Conservation (phyloP, 2,888 invertebrate species). For the Acanthosoma haemorrhoidale region DNA sequence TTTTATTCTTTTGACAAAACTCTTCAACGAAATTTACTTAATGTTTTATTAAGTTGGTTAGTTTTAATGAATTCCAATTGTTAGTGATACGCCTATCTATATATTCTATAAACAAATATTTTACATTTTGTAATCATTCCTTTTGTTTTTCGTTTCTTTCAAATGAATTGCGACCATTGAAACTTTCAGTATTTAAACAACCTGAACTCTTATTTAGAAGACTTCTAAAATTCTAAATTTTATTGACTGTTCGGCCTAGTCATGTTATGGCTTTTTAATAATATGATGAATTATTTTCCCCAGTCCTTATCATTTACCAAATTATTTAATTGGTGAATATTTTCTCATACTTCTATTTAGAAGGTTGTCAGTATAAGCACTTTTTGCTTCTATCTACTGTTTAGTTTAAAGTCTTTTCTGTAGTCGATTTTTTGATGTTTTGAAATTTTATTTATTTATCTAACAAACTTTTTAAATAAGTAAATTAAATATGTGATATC, state of each 20-base stretch:
- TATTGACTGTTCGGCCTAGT: constrained; percentile 27
- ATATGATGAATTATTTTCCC: neutral
- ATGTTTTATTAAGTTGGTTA: neutral
- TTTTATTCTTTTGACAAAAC: constrained; percentile 4
- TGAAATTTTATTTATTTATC: constrained; percentile 11
- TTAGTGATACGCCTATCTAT: constrained; percentile 21
- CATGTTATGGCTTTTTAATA: constrained; percentile 20
- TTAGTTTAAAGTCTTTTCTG: neutral
- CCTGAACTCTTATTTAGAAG: constrained; percentile 33
- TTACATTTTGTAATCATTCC: constrained; percentile 9
- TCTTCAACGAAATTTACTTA: neutral
- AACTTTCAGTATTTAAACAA: constrained; percentile 24
- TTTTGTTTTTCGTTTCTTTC: neutral
- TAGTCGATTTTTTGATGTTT: neutral
- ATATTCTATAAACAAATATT: constrained; percentile 17
- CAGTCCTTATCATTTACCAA: constrained; percentile 20
- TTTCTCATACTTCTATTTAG: constrained; percentile 22
- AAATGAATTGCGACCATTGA: neutral
- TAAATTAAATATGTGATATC: constrained; percentile 20
- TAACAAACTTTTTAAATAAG: neutral
- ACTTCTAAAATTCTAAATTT: constrained; percentile 31
- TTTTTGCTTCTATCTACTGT: constrained; percentile 28
- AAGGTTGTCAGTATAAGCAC: constrained; percentile 27
- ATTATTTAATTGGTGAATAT: constrained; percentile 24
- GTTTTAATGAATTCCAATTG: constrained; percentile 6